Evolutionary conservation across 2,797 vertebrate species (phyloP), one percentile per base, ranked within the genome.

Genomic region (Betta splendens): DNA sequence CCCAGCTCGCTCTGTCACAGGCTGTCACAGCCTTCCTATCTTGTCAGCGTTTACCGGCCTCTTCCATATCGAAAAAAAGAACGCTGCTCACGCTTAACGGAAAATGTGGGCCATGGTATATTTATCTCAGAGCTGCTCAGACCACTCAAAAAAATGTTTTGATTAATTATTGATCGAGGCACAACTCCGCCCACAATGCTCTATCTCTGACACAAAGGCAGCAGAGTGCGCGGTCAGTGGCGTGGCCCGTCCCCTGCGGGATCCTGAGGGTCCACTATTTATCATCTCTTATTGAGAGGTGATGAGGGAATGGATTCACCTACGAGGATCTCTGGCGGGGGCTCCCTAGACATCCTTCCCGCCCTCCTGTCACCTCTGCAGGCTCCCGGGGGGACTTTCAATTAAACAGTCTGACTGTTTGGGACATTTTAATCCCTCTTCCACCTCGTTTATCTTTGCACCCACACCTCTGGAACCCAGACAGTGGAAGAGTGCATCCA

Each of bases 141-240:
- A n/a, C n/a, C n/a, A n/a, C n/a, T n/a, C n/a, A n/a, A n/a, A n/a
- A n/a, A n/a, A n/a, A n/a, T 80, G 78, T 83, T 86, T 79, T 86
- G 84, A 91, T 92, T 86, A 91, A 92, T 90, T 87, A 89, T 79
- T 85, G 87, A 93, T 93, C 84, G 84, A 66, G 77, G 22, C 55
- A 38, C 55, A 25, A 20, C 31, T 26, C 20, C 17, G 6, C 22
- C 52, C 67, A 48, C 5, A 11, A 16, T 32, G 62, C 81, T 85
- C 76, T 77, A 79, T 86, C 23, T 69, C 49, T 81, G 79, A 78
- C 1, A 61, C 39, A 42, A 87, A 89, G 81, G 56, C 83, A 84
- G 71, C 3, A 17, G 21, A 55, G 72, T 5, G 21, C 62, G 68
- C 29, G 0, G 54, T 67, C 77, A 55, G 64, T 31, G 63, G 49